Evolutionary conservation across 2,113 vertebrate species (phyloP), one percentile per base, ranked within the genome.

Genomic region (Axis porcinus): DNA sequence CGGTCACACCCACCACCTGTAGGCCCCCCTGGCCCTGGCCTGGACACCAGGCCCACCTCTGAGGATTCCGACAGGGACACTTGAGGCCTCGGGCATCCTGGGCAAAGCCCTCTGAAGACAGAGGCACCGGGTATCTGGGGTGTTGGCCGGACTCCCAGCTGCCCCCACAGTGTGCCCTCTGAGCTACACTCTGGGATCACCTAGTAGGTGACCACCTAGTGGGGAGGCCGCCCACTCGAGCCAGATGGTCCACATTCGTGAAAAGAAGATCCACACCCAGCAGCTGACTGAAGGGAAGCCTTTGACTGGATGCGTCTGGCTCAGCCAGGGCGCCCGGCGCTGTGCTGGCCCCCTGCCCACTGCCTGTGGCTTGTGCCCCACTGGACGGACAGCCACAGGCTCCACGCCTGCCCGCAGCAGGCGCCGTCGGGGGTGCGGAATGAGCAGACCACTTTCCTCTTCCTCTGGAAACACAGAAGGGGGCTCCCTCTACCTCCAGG

Each of bases 121-220:
- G 36, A 25, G 54, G 60, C 10, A 1, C n/a, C 25, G 0, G 12
- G 74, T 3, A 15, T 40, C 40, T 19, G 2, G 0, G 9, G 10
- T 8, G 9, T 1, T 17, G 45, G 64, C 45, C 36, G 4, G 9
- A 12, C 21, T 52, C 12, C 3, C 21, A 5, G 36, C 45, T 2
- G 17, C 43, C 60, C 0, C 40, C 0, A 0, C 70, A 25, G 70
- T 27, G 40, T 3, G 13, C 74, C 74, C 25, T 78, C 40, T 43
- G 40, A 45, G 14, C 19, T 14, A 2, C 0, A 2, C 2, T 1
- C 52, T 5, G 1, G 87, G 16, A 11, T 17, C 10, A 1, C 3
- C 7, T 0, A 17, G 0, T 8, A 10, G 87, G 6, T 40, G 27
- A 6, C 7, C 10, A 0, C 3, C 7, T 0, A 17, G 0, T 10